Evolutionary conservation across 2,888 invertebrate species (phyloP).

Genomic region (Callinectes sapidus): DNA sequence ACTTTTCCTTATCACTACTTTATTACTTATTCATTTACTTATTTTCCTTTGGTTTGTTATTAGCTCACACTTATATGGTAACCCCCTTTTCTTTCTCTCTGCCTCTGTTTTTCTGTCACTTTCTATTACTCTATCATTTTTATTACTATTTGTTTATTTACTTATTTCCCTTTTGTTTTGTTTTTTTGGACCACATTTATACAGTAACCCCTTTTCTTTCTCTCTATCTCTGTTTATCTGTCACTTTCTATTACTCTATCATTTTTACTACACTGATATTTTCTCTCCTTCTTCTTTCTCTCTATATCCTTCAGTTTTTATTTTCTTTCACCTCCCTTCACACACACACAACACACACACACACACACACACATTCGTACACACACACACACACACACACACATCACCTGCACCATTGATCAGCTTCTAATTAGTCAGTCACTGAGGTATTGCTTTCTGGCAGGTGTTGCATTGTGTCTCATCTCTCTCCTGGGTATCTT

Average conservation of each 20-base stretch:
- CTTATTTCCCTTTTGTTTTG: too few relatives aligned
- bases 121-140: too few relatives aligned
- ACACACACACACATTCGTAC: not conserved
- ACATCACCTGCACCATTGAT: not conserved
- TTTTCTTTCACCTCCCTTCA: not conserved
- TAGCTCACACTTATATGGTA: too few relatives aligned
- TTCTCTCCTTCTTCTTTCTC: not conserved
- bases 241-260: too few relatives aligned
- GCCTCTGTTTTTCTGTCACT: too few relatives aligned
- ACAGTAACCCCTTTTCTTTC: constrained; percentile 12
- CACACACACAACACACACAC: not conserved
- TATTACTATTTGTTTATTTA: too few relatives aligned
- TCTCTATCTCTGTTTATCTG: not conserved
- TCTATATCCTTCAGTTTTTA: not conserved
- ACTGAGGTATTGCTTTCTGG: not conserved
- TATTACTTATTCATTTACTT: not conserved
- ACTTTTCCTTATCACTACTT: not conserved
- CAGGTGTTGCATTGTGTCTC: not conserved
- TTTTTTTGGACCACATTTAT: too few relatives aligned
- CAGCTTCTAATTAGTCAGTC: not conserved
- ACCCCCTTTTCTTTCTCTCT: too few relatives aligned
- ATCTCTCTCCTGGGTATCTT: not conserved
- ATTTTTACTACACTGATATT: too few relatives aligned
- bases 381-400: not conserved
- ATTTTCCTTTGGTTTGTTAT: too few relatives aligned